Evolutionary conservation across 2,797 vertebrate species (phyloP).

Genomic region (Sebastes minor): DNA sequence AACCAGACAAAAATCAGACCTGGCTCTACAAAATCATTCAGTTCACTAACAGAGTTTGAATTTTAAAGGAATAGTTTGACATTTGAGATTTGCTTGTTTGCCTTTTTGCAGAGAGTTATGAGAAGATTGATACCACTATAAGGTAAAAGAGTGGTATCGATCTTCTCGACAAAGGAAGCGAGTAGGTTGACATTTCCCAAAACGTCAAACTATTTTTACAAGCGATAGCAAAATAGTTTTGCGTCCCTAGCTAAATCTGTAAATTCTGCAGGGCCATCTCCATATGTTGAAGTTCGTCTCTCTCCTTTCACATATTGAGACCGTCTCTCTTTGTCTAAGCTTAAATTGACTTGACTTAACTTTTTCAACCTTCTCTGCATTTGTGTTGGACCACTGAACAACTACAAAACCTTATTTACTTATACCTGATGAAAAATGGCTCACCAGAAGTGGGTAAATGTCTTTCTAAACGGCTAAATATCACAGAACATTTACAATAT

Average conservation of each 20-base stretch:
- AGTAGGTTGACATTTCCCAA: background rate
- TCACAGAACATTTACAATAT: background rate
- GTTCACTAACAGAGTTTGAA: background rate
- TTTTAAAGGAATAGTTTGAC: background rate
- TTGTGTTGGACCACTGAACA: background rate
- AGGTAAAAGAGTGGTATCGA: background rate
- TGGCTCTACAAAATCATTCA: background rate
- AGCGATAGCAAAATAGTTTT: too few species aligned
- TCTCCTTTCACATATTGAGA: too few species aligned
- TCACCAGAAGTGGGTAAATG: background rate
- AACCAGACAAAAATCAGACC: constrained; percentile 1
- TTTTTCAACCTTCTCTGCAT: background rate
- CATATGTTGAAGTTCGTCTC: too few species aligned
- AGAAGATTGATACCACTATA: background rate
- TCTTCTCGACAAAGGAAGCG: background rate
- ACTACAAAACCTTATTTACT: background rate
- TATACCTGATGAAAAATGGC: background rate
- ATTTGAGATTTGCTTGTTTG: background rate
- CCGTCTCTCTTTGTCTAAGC: too few species aligned
- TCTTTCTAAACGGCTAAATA: background rate
- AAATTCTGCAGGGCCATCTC: too few species aligned
- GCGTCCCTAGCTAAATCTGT: too few species aligned
- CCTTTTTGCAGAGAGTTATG: background rate
- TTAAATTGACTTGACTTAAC: too few species aligned
- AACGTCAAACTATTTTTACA: background rate